phyloP scores from a whole-genome alignment of 1,140 invertebrate genomes.

The Anadara kagoshimensis region DNA sequence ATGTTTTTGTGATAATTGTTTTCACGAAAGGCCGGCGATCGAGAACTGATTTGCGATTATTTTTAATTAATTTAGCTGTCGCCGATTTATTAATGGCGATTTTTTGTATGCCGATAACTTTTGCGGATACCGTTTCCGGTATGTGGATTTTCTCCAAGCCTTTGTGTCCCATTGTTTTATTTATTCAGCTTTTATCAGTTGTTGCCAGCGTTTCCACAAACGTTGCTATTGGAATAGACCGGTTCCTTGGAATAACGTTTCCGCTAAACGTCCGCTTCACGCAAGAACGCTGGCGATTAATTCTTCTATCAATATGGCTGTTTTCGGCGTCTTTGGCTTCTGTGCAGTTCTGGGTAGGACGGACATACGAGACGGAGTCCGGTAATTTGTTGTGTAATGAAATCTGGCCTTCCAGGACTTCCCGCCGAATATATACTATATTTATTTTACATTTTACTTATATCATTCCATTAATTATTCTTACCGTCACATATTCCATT shows the following conservation, averaged over 20 bases:
- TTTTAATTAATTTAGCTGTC: constrained; percentile 86
- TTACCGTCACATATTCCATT: constrained; percentile 74
- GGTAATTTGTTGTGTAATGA: constrained; percentile 50
- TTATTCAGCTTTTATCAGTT: constrained; percentile 67
- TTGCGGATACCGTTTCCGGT: constrained; percentile 62
- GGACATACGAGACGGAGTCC: constrained; percentile 52
- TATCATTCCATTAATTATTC: constrained; percentile 73
- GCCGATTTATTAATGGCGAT: constrained; percentile 71
- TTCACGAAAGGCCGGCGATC: constrained; percentile 58
- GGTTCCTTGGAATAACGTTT: constrained; percentile 65
- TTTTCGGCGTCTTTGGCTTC: constrained; percentile 70
- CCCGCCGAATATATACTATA: constrained; percentile 73
- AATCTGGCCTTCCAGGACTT: constrained; percentile 51
- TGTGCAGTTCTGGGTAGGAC: constrained; percentile 73
- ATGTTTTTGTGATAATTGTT: constrained; percentile 62
- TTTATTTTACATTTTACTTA: constrained; percentile 76
- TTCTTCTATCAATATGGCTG: constrained; percentile 75
- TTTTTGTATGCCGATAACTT: constrained; percentile 73
- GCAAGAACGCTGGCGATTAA: constrained; percentile 53
- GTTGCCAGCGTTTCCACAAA: constrained; percentile 69
- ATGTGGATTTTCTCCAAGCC: constrained; percentile 65
- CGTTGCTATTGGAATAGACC: constrained; percentile 69
- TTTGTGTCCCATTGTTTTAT: constrained; percentile 69
- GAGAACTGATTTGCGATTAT: constrained; percentile 72
- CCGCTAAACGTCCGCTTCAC: constrained; percentile 62